Base-by-base conservation (phyloP, 2,797 vertebrate genomes). In the Heterohyrax brucei region DNA sequence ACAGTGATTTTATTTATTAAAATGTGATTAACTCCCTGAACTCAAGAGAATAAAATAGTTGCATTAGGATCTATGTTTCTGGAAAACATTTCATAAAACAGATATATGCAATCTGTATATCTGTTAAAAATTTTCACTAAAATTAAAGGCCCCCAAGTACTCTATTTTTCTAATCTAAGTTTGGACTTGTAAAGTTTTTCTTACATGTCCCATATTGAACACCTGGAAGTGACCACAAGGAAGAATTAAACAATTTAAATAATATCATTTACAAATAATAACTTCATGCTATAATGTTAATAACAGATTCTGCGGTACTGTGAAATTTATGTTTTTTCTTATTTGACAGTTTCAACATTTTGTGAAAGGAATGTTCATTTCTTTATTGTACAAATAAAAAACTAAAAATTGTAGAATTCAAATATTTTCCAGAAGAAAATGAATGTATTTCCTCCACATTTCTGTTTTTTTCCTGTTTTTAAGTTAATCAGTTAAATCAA, bases 91-190 rank as follows among this genome's bases (percentile, higher is more conserved):
- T 10, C 26, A 81, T 78, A 79, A 87, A 81, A 87, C 5, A 3
- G 44, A 83, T 56, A 50, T 10, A 75, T 18, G 6, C 13, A 59
- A 80, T 66, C 56, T 89, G 61, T 77, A 7, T 13, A 7, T 7
- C 81, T 59, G 61, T 7, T 88, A 50, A 89, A 94, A 76, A 89
- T 22, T 56, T 16, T 86, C 44, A 92, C 22, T 66, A 66, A 87
- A 92, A 76, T 8, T 61, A 84, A 80, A 75, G 16, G 33, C 6
- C 28, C 48, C 24, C 2, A 28, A 14, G 28, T 66, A 50, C 70
- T 53, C 9, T 14, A 30, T 30, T 80, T 88, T 80, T 94, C 18
- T n/a, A 80, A 89, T 6, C 16, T 70, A 30, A 48, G n/a, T 92
- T 76, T 88, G 30, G 18, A 76, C 4, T 9, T 48, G 33, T 33